phyloP scores from a whole-genome alignment of 2,888 invertebrate genomes.

The Drosophila ezoana region DNA sequence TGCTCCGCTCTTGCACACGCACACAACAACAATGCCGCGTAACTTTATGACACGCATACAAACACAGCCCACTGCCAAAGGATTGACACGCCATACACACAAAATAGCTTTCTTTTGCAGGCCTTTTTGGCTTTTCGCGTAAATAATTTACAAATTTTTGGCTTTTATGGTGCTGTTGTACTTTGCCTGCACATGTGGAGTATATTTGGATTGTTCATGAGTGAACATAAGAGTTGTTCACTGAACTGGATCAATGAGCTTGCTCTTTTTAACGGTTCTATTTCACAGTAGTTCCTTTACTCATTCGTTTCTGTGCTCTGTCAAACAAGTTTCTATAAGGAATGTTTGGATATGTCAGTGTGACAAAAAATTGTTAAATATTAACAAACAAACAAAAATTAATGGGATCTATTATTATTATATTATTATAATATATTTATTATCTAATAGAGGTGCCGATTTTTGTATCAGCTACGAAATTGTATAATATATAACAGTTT shows the following conservation, averaged over 20 bases:
- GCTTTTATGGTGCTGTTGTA: constrained; percentile 53
- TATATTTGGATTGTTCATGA: constrained; percentile 36
- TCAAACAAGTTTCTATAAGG: neutral
- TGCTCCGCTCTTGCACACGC: constrained; percentile 34
- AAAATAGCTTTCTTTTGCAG: constrained; percentile 3
- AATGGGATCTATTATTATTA: too few relatives aligned
- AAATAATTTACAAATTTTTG: constrained; percentile 50
- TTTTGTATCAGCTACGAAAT: neutral
- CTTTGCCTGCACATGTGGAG: constrained; percentile 60
- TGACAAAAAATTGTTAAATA: neutral
- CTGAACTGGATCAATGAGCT: constrained; percentile 20
- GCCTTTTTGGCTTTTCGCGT: constrained; percentile 33
- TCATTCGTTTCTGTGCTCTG: neutral
- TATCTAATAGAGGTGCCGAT: too few relatives aligned
- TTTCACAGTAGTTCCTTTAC: constrained; percentile 7
- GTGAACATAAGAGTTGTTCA: constrained; percentile 40
- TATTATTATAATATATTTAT: too few relatives aligned
- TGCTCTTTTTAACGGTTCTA: constrained; percentile 21
- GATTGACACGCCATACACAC: constrained; percentile 22
- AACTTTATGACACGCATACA: constrained; percentile 41
- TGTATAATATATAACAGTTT: neutral
- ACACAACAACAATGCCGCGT: constrained; percentile 42
- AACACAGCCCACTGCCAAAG: constrained; percentile 30
- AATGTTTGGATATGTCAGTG: neutral
- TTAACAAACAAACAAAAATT: too few relatives aligned